A percentile compares a stretch with the other conserved stretches of the same genome.
Conservation (phyloP, 2,797 vertebrate genomes). For the Hippoglossus hippoglossus region DNA sequence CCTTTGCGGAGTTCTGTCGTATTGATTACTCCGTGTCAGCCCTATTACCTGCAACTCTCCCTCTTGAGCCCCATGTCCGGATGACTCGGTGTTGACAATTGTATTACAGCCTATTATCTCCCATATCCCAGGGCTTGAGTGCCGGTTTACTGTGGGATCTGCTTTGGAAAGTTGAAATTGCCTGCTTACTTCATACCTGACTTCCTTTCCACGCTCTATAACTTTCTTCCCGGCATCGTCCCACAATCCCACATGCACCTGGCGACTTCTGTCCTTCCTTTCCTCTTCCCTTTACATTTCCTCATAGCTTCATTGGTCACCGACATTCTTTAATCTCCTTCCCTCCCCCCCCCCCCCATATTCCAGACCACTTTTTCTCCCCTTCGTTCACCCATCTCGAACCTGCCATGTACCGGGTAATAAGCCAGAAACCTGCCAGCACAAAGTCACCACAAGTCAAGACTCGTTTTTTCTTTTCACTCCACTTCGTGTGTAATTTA, state of each 20-base stretch:
- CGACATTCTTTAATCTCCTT: neutral
- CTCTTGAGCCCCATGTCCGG: conserved; percentile 53
- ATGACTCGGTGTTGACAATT: conserved; percentile 73
- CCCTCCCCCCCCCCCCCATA: neutral
- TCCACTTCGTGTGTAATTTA: conserved; percentile 22
- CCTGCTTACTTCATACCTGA: conserved; percentile 47
- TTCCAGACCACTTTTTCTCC: neutral
- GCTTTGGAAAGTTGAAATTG: conserved; percentile 56
- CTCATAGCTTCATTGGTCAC: neutral
- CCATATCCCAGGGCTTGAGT: conserved; percentile 60
- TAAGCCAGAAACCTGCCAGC: conserved; percentile 1
- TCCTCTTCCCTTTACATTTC: neutral
- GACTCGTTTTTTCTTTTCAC: conserved; percentile 1
- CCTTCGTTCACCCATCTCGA: neutral
- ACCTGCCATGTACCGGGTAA: neutral
- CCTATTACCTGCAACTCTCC: conserved; percentile 56
- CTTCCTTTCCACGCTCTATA: conserved; percentile 24
- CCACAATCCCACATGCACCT: neutral
- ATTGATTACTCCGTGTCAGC: conserved; percentile 73
- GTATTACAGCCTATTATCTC: conserved; percentile 69
- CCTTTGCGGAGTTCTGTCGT: conserved; percentile 46
- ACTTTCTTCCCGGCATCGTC: neutral
- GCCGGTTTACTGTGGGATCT: conserved; percentile 39
- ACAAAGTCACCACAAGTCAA: conserved; percentile 9
- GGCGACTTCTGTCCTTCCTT: neutral